Base-by-base conservation (phyloP, 2,797 vertebrate genomes). In the Emys orbicularis region DNA sequence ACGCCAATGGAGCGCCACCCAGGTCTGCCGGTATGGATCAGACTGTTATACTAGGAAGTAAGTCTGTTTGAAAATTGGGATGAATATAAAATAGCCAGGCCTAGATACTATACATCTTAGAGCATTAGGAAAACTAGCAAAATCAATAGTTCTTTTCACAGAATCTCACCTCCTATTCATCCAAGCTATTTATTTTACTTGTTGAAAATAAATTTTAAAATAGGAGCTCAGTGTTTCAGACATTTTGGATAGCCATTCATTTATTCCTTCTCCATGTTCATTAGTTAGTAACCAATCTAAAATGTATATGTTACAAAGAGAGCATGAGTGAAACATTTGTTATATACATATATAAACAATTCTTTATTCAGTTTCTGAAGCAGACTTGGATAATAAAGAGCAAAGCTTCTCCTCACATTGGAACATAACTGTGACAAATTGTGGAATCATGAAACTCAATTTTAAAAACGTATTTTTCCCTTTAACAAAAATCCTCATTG, bases 341-440 rank as follows among this genome's bases (percentile, higher is more conserved):
- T 81, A 6, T 3, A 49, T 15, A 13, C 37, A 8, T 83, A 79
- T 47, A 89, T 41, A 96, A 96, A 85, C 61, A 61, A 18, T 15
- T 13, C 83, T 96, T 96, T 95, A 91, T 93, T 95, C 9, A 72
- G 50, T 79, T 83, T 29, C 79, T 83, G 47, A 92, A 94, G 91
- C 87, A 84, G 68, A 53, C 86, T 74, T 87, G 72, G 94, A 95
- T 84, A 84, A 80, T 90, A 96, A 92, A 90, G 92, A 76, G 10
- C 53, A 81, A 83, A 90, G 83, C 47, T 92, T 18, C 90, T 79
- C 29, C 74, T 86, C 54, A 76, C 86, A 90, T 86, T 49, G 77
- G 61, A 84, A 94, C 80, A 19, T 2, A 85, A 95, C 57, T 88
- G 16, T 79, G 74, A 52, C 4, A 65, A 81, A 74, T 27, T 0